These are phyloP conservation scores for Coregonus suidteri DNA, from an alignment of 2,797 vertebrate genomes.

Conservation along the genomic window DNA sequence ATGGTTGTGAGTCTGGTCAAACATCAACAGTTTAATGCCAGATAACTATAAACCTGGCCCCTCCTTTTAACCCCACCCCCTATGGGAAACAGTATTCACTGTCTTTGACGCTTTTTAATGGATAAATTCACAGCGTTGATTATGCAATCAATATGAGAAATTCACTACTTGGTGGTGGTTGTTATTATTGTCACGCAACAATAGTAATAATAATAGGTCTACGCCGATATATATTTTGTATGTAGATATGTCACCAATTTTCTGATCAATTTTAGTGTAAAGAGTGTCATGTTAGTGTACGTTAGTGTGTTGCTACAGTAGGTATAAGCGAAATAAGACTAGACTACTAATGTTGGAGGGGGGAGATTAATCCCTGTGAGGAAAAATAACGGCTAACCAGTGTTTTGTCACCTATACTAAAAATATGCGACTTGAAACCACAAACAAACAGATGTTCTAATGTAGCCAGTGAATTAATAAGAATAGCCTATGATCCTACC, in stretches of 20 bases:
- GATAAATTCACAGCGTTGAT: neutral
- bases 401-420: neutral
- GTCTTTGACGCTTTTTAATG: neutral
- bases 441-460: constrained; percentile 1
- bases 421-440: neutral
- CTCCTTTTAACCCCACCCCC: no score
- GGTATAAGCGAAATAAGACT: no score
- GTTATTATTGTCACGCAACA: neutral
- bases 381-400: neutral
- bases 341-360: neutral
- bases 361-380: neutral
- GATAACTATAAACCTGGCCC: neutral
- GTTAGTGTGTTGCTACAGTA: no score
- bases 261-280: neutral
- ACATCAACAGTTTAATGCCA: constrained; percentile 7
- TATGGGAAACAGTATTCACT: neutral
- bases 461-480: neutral
- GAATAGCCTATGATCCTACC: neutral
- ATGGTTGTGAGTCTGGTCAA: constrained; percentile 18
- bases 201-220: no score
- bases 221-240: neutral
- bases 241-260: neutral
- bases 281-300: no score
- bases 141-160: neutral
- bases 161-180: neutral